A percentile compares a stretch with the other conserved stretches of the same genome.
phyloP scores from a whole-genome alignment of 92 coral and sea anemone species.

The Parazoanthus atlanticus region DNA sequence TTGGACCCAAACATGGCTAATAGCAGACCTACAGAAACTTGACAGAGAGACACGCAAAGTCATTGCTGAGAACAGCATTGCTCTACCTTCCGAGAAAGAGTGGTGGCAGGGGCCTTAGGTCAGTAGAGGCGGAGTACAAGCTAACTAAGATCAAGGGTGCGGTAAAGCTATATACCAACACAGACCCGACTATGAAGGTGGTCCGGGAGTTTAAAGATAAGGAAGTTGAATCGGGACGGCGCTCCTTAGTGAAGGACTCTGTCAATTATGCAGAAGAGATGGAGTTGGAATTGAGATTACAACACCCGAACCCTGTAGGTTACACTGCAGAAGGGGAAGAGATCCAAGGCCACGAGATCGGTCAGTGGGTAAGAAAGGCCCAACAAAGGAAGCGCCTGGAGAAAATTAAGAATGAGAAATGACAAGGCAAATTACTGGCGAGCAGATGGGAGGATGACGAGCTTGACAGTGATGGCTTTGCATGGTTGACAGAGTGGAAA shows the following conservation, averaged over 20 bases:
- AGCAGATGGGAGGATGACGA: constrained; percentile 16
- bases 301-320: not conserved
- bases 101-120: not conserved
- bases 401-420: not conserved
- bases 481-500: not conserved
- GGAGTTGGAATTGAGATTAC: not conserved
- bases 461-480: not conserved
- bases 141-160: not conserved
- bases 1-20: not conserved
- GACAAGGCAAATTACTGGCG: not conserved
- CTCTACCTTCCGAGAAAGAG: not conserved
- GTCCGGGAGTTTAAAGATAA: not conserved
- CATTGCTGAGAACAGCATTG: not conserved
- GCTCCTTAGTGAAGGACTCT: not conserved
- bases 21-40: not conserved
- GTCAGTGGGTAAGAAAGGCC: not conserved
- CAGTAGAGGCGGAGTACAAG: not conserved
- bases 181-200: not conserved
- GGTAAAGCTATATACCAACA: no score
- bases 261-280: not conserved
- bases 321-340: not conserved
- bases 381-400: constrained; percentile 2
- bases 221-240: not conserved
- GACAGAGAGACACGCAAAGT: not conserved
- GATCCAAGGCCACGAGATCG: not conserved